phyloP scores from a whole-genome alignment of 1,140 invertebrate species.

The Acromyrmex charruanus region DNA sequence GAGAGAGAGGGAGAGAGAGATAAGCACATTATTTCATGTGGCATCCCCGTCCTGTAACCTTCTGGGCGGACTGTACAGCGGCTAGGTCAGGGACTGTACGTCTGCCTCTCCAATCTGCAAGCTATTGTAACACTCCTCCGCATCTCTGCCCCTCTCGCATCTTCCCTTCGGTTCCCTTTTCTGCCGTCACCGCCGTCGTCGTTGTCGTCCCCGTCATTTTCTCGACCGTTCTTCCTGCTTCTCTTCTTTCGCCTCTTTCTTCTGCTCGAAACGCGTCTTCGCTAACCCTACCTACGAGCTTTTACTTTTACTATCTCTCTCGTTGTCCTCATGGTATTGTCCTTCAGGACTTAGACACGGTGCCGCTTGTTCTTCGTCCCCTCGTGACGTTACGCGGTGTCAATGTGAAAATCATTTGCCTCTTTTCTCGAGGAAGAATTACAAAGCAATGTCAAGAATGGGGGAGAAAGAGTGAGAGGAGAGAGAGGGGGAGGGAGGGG shows the following conservation, averaged over 20 bases:
- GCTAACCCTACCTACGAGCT: conserved; percentile 13
- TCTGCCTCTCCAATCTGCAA: conserved; percentile 80
- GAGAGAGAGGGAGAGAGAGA: not conserved
- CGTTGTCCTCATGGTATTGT: conserved; percentile 33
- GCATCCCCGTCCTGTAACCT: conserved; percentile 5
- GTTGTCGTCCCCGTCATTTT: not conserved
- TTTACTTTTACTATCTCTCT: conserved; percentile 46
- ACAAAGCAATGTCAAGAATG: not conserved
- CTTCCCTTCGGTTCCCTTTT: not conserved
- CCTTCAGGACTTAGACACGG: conserved; percentile 53
- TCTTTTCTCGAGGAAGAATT: conserved; percentile 24
- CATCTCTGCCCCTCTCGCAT: conserved; percentile 52
- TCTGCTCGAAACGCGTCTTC: conserved; percentile 65
- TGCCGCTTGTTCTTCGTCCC: conserved; percentile 32
- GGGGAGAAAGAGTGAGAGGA: not conserved
- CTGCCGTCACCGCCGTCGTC: not conserved
- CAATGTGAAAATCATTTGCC: conserved; percentile 69
- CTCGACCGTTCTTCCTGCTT: conserved; percentile 35
- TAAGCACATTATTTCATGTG: conserved; percentile 60
- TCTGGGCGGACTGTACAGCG: conserved; percentile 68
- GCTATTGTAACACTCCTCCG: conserved; percentile 78
- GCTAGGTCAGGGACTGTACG: conserved; percentile 77
- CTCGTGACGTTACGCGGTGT: conserved; percentile 11
- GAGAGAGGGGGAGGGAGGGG: not conserved
- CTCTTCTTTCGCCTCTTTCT: conserved; percentile 57